phyloP scores from a whole-genome alignment of 92 coral and sea anemone genomes.

The Pocillopora meandrina region DNA sequence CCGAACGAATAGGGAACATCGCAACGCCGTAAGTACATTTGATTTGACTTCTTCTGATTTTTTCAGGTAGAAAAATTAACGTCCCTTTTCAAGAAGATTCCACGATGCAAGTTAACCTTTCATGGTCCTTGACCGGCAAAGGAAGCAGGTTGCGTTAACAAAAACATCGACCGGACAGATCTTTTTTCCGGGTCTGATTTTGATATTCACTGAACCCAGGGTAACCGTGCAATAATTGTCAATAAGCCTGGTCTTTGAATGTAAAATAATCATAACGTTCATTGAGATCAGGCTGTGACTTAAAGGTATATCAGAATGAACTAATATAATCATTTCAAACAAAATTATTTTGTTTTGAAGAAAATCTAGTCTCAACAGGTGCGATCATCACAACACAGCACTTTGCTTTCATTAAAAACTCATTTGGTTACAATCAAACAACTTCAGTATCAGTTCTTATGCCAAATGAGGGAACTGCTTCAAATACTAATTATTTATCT shows the following conservation, averaged over 20 bases:
- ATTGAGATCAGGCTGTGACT: not conserved
- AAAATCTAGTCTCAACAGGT: constrained; percentile 29
- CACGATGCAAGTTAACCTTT: not conserved
- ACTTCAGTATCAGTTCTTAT: not conserved
- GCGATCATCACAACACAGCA: not conserved
- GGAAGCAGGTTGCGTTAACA: not conserved
- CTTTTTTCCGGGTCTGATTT: constrained; percentile 32
- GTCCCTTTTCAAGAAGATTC: not conserved
- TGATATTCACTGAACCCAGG: constrained; percentile 12
- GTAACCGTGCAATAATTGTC: constrained; percentile 8
- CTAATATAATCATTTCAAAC: not conserved
- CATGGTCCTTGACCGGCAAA: constrained; percentile 32
- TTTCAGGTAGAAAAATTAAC: not conserved
- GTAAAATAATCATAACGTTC: not conserved
- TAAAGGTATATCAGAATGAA: not conserved
- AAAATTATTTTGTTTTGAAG: constrained; percentile 10
- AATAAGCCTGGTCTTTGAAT: not conserved
- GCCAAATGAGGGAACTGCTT: not conserved
- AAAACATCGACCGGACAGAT: not conserved
- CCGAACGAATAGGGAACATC: constrained; percentile 41
- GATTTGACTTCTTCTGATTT: not conserved
- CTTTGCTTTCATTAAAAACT: not conserved
- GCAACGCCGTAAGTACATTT: constrained; percentile 35
- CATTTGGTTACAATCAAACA: not conserved
- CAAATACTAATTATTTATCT: not conserved